Conservation (phyloP, 2,888 invertebrate genomes). For the Chrysolina haemoptera region DNA sequence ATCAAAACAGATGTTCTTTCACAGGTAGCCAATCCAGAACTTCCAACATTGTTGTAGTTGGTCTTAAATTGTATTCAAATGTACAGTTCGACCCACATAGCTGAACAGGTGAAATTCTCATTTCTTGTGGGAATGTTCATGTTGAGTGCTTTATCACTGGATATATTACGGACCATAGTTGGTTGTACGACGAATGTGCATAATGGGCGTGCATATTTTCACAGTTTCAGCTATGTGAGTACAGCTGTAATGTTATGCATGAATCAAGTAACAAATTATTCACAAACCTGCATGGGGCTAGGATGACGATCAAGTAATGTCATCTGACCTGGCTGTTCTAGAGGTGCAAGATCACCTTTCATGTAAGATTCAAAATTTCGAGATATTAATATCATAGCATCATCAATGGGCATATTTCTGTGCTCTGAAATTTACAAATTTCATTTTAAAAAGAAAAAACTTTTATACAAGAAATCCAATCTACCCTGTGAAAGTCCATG, state of each 20-base stretch:
- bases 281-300: conserved; percentile 75
- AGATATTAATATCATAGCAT: conserved; percentile 85
- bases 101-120: too few species aligned
- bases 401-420: conserved; percentile 95
- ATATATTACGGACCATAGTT: too few species aligned
- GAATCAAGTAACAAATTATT: background rate
- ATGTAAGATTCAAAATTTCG: conserved; percentile 79
- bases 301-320: conserved; percentile 73
- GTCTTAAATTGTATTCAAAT: too few species aligned
- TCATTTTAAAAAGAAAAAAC: background rate
- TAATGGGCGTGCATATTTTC: too few species aligned
- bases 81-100: too few species aligned
- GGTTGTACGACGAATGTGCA: too few species aligned
- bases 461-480: conserved; percentile 26
- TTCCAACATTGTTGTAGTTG: too few species aligned
- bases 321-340: conserved; percentile 57
- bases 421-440: conserved; percentile 77
- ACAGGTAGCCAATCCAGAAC: too few species aligned
- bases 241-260: background rate
- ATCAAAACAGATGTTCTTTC: too few species aligned
- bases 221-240: too few species aligned
- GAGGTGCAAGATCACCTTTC: conserved; percentile 68
- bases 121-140: too few species aligned
- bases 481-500: conserved; percentile 92
- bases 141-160: too few species aligned